Conservation (phyloP, 1,140 invertebrate species). For the Brachionus koreanus region DNA sequence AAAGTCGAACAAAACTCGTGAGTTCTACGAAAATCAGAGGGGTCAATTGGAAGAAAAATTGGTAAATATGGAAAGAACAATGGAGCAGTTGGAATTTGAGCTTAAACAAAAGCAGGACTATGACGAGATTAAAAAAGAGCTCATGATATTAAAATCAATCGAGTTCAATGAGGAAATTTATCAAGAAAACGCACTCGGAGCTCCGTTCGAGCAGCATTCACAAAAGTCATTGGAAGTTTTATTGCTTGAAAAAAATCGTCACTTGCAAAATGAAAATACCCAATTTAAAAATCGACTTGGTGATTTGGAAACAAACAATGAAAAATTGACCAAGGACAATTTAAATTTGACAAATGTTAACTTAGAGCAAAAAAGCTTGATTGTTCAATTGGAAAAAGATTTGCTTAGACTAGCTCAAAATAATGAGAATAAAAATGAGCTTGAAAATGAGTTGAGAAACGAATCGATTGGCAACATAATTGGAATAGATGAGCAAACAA, state of each 20-base stretch:
- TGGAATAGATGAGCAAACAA: background rate
- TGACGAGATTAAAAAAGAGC: slow-evolving; percentile 79
- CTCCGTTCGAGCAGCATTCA: slow-evolving; percentile 45
- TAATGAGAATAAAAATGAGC: background rate
- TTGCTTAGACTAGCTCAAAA: slow-evolving; percentile 47
- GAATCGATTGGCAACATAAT: background rate
- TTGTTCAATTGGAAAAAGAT: slow-evolving; percentile 60
- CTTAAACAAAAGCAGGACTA: slow-evolving; percentile 81
- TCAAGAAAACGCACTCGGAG: slow-evolving; percentile 56
- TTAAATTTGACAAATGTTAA: background rate
- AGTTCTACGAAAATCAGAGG: slow-evolving; percentile 63
- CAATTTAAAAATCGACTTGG: slow-evolving; percentile 54
- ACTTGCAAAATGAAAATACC: slow-evolving; percentile 63
- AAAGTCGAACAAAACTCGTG: slow-evolving; percentile 75
- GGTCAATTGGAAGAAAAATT: slow-evolving; percentile 80
- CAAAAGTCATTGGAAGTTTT: slow-evolving; percentile 72
- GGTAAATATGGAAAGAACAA: slow-evolving; percentile 77
- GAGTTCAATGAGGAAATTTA: slow-evolving; percentile 65
- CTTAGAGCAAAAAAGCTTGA: slow-evolving; percentile 57
- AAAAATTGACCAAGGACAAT: slow-evolving; percentile 71
- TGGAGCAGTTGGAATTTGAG: slow-evolving; percentile 74
- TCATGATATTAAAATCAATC: slow-evolving; percentile 73
- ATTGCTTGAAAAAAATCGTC: slow-evolving; percentile 72
- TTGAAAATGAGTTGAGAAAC: background rate
- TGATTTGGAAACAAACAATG: slow-evolving; percentile 73